Percentiles rank a stretch among this genome's conserved stretches.
Conservation (phyloP, 1,140 invertebrate genomes). For the Scaptomyza graminum region DNA sequence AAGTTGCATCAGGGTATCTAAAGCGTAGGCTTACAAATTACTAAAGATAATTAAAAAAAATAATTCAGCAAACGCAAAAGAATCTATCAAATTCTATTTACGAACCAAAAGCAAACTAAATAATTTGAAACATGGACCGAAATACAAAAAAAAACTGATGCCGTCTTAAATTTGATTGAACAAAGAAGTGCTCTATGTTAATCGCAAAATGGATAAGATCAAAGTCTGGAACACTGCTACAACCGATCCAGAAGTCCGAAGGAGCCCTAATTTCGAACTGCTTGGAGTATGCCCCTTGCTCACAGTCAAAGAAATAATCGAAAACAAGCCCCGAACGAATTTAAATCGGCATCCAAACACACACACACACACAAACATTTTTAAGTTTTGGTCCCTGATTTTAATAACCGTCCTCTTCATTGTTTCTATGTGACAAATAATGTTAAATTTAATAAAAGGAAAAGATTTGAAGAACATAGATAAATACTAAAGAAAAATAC, state of each 20-base stretch:
- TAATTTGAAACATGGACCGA: slow-evolving; percentile 56
- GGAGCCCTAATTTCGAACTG: slow-evolving; percentile 39
- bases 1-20: slow-evolving; percentile 68
- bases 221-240: slow-evolving; percentile 8
- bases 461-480: background rate
- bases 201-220: slow-evolving; percentile 10
- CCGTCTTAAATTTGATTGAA: slow-evolving; percentile 35
- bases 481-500: background rate
- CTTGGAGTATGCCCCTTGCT: slow-evolving; percentile 53
- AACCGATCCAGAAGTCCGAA: background rate
- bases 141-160: slow-evolving; percentile 19
- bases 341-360: slow-evolving; percentile 33
- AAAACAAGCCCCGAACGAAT: slow-evolving; percentile 29
- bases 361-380: slow-evolving; percentile 7
- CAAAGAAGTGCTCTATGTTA: slow-evolving; percentile 21
- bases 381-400: slow-evolving; percentile 60
- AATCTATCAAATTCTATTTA: background rate
- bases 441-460: slow-evolving; percentile 37
- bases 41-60: slow-evolving; percentile 66
- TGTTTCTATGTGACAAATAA: slow-evolving; percentile 83
- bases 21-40: slow-evolving; percentile 60
- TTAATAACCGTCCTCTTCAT: slow-evolving; percentile 78
- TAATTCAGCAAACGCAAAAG: slow-evolving; percentile 4
- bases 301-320: slow-evolving; percentile 41
- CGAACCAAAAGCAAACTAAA: background rate